These are phyloP conservation scores for Mastomys coucha DNA, from an alignment of 2,113 vertebrate species.

Conservation along the genomic window DNA sequence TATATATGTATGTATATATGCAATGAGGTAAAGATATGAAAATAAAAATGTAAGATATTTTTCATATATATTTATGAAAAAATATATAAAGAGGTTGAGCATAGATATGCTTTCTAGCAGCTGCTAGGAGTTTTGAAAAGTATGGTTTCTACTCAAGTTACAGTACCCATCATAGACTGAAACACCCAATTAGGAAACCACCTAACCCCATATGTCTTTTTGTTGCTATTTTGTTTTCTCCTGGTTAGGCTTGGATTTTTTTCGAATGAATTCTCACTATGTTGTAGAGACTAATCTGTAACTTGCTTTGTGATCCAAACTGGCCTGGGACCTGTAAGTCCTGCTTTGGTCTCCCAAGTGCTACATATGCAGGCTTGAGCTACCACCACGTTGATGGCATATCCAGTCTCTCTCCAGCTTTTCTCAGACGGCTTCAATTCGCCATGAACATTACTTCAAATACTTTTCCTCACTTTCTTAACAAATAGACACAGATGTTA, in stretches of 20 bases:
- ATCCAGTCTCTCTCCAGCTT: not conserved
- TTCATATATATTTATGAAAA: not conserved
- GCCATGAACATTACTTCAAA: not conserved
- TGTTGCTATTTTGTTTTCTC: not conserved
- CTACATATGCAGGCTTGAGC: not conserved
- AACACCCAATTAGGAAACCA: not conserved
- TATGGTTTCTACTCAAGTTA: not conserved
- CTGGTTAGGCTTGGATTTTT: not conserved
- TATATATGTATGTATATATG: not conserved
- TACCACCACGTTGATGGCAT: not conserved
- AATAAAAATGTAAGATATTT: no score
- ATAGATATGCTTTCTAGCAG: not conserved
- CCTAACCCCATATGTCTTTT: not conserved
- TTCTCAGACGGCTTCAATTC: not conserved
- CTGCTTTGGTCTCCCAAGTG: not conserved
- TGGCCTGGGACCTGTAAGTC: not conserved
- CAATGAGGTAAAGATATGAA: no score
- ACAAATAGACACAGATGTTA: not conserved
- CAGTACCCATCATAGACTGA: not conserved
- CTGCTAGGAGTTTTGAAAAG: not conserved
- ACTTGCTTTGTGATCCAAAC: not conserved
- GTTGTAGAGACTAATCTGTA: not conserved
- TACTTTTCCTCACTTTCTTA: not conserved
- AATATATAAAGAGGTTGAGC: not conserved
- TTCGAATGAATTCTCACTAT: not conserved